Evolutionary conservation across 2,113 vertebrate species (phyloP), one percentile per base, ranked within the genome.

Genomic region (Nannobrachium achirus): DNA sequence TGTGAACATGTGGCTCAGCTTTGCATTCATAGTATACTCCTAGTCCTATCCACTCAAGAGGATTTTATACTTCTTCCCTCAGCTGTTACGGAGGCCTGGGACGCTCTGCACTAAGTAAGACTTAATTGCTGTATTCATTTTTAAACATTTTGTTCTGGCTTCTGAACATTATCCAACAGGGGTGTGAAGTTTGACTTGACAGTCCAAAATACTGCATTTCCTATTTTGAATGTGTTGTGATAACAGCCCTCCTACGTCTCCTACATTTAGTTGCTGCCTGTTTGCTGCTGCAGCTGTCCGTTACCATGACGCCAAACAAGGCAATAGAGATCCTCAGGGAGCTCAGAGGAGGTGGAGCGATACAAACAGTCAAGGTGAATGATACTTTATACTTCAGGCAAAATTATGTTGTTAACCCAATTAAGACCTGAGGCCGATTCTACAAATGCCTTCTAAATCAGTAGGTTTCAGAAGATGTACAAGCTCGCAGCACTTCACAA

Each of bases 31-130:
- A n/a, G n/a, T n/a, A n/a, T n/a, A n/a, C n/a, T n/a, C n/a, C n/a
- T n/a, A n/a, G n/a, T n/a, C n/a, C n/a, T n/a, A n/a, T n/a, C n/a
- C n/a, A 7, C 4, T 1, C 14, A 4, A 74, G 42, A 9, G 7
- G 11, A 68, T 58, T 66, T 41, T 75, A 0, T 9, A 4, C 7
- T 62, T 45, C 42, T 76, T 2, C 59, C 90, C 83, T 71, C 91
- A 97, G 96, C 88, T 97, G 96, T 69, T 98, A 94, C 0, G 93
- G 95, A 75, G 96, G 95, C 72, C 88, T 96, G 0, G 95, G 95
- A 58, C 93, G 94, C 55, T 97, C 94, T 0, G 95, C 90, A 76
- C 87, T 97, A n/a, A 89, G 95, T 95, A 93, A 92, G 93, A 64
- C 75, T 38, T 18, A 46, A 53, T 8, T 48, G 4, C 7, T 53